Evolutionary conservation across 2,113 vertebrate species (phyloP).

Genomic region (Anthoscopus minutus): DNA sequence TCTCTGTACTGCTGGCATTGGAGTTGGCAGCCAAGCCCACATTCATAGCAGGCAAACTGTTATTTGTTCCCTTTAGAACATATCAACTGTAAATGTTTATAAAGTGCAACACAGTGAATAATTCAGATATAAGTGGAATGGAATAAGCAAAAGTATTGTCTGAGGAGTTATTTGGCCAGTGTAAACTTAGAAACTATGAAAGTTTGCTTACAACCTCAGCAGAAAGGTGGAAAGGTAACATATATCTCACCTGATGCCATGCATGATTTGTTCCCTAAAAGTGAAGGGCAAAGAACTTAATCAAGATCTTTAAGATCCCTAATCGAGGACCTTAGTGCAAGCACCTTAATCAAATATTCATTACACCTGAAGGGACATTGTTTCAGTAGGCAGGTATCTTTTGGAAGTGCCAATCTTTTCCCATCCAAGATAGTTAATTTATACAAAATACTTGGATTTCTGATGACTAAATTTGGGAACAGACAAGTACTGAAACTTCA

Average conservation of each 20-base stretch:
- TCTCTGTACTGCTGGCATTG: not conserved
- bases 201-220: not conserved
- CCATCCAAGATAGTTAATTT: not conserved
- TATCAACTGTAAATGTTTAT: not conserved
- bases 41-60: not conserved
- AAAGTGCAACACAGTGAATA: not conserved
- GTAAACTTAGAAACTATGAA: not conserved
- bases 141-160: not conserved
- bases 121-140: not conserved
- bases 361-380: not conserved
- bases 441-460: not conserved
- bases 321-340: not conserved
- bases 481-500: not conserved
- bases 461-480: not conserved
- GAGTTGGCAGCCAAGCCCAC: not conserved
- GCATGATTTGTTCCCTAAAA: not conserved
- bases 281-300: not conserved
- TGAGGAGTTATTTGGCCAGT: not conserved
- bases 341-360: not conserved
- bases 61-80: not conserved
- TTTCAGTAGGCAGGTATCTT: not conserved
- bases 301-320: not conserved
- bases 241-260: not conserved
- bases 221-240: not conserved
- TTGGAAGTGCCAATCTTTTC: not conserved